Conservation (phyloP, 1,140 invertebrate species). For the Asbolus verrucosus region DNA sequence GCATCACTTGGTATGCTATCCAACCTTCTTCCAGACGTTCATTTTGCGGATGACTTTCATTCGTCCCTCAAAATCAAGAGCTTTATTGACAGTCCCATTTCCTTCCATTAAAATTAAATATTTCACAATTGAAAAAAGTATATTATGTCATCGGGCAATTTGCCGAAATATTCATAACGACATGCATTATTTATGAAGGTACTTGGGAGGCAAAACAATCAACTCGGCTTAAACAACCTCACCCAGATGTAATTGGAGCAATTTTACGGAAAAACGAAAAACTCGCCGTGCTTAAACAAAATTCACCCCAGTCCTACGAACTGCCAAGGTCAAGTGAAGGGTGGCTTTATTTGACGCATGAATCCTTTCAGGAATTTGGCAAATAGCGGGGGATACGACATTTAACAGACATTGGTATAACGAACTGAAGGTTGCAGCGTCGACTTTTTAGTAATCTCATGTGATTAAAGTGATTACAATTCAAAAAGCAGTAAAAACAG, state of each 20-base stretch:
- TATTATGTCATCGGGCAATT: too few relatives aligned
- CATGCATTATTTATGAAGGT: too few relatives aligned
- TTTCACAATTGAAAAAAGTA: slow-evolving; percentile 1
- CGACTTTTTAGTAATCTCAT: neutral
- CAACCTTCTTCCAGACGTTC: too few relatives aligned
- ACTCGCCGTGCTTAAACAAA: neutral
- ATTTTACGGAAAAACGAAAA: too few relatives aligned
- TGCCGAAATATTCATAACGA: too few relatives aligned
- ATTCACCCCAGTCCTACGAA: neutral
- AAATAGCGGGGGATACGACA: neutral
- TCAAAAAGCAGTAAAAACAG: too few relatives aligned
- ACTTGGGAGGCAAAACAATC: neutral
- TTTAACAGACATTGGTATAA: neutral
- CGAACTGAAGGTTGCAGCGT: neutral
- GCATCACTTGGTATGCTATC: neutral
- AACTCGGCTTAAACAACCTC: too few relatives aligned
- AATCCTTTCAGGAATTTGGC: slow-evolving; percentile 2
- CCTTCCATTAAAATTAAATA: neutral
- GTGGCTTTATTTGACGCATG: neutral
- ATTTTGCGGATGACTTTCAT: slow-evolving; percentile 2
- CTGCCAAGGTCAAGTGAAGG: neutral
- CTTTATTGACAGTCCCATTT: slow-evolving; percentile 8
- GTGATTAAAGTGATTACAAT: too few relatives aligned
- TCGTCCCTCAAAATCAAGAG: slow-evolving; percentile 8
- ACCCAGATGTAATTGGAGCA: too few relatives aligned